phyloP scores from a whole-genome alignment of 1,140 invertebrate species.

The Wiebesia pumilae region DNA sequence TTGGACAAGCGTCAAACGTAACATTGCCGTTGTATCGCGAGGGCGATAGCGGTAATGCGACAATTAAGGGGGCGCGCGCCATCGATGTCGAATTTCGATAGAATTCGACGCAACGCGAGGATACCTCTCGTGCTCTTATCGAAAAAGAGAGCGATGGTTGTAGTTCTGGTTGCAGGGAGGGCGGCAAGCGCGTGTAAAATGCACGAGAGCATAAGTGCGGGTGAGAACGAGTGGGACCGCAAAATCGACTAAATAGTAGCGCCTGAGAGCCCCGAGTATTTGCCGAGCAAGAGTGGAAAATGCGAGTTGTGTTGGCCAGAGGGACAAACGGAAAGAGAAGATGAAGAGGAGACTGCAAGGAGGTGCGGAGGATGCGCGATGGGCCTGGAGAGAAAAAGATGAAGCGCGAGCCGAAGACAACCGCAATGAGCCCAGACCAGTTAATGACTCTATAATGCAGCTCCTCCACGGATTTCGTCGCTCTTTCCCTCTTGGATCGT shows the following conservation, averaged over 20 bases:
- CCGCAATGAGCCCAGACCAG: constrained; percentile 65
- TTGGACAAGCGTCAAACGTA: too few species aligned
- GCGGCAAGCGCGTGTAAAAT: too few species aligned
- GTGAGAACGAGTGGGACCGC: constrained; percentile 48
- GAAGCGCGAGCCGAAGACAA: constrained; percentile 58
- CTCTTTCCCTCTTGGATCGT: constrained; percentile 57
- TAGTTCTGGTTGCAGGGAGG: too few species aligned
- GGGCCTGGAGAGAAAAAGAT: constrained; percentile 49
- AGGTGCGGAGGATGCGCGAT: constrained; percentile 51
- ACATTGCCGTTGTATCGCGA: too few species aligned
- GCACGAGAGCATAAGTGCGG: background rate
- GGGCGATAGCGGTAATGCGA: too few species aligned
- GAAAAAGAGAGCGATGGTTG: too few species aligned
- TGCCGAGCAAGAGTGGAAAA: constrained; percentile 58
- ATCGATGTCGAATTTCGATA: too few species aligned
- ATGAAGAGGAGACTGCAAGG: constrained; percentile 51
- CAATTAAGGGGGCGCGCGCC: too few species aligned
- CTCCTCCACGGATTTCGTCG: constrained; percentile 50
- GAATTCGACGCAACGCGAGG: too few species aligned
- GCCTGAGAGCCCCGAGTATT: constrained; percentile 57
- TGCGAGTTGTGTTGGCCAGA: background rate
- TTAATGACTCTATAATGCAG: constrained; percentile 69
- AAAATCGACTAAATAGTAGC: constrained; percentile 67
- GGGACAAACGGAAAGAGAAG: constrained; percentile 24
- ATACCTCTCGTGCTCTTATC: too few species aligned